Evolutionary conservation across 1,140 invertebrate species (phyloP).

Genomic region (Leptinotarsa defecta): DNA sequence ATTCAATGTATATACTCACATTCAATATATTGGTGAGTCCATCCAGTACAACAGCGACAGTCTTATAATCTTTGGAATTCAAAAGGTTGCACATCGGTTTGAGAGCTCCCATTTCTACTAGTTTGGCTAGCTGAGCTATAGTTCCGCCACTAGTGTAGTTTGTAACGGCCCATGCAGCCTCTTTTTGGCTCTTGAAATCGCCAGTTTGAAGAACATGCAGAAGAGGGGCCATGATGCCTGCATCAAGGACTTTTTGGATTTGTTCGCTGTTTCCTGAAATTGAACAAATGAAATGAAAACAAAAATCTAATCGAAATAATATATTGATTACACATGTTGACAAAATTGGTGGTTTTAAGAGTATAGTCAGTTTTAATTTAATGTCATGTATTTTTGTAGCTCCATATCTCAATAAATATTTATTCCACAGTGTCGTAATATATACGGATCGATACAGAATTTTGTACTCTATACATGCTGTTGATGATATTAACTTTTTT

Average conservation of each 20-base stretch:
- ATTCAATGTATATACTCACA: slow-evolving; percentile 32
- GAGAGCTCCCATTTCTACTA: slow-evolving; percentile 89
- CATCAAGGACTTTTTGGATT: slow-evolving; percentile 96
- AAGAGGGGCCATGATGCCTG: slow-evolving; percentile 76
- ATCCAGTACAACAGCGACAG: slow-evolving; percentile 87
- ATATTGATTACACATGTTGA: too few relatives aligned
- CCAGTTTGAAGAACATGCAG: slow-evolving; percentile 85
- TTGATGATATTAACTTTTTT: too few relatives aligned
- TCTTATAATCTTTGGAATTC: slow-evolving; percentile 81
- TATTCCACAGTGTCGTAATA: too few relatives aligned
- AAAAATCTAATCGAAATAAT: too few relatives aligned
- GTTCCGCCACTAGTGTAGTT: slow-evolving; percentile 98
- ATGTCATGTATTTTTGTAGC: too few relatives aligned
- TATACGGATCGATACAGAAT: too few relatives aligned
- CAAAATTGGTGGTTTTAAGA: too few relatives aligned
- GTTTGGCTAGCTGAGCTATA: slow-evolving; percentile 82
- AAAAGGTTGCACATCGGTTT: slow-evolving; percentile 88
- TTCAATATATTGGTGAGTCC: slow-evolving; percentile 87
- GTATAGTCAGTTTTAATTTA: too few relatives aligned
- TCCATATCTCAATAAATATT: too few relatives aligned
- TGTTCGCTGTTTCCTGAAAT: slow-evolving; percentile 92
- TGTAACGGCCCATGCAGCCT: slow-evolving; percentile 98
- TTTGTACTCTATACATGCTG: too few relatives aligned
- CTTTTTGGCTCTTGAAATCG: slow-evolving; percentile 99
- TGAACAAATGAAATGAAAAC: background rate